phyloP scores from a whole-genome alignment of 2,888 invertebrate genomes.

The Chaetogeoica ovagalla region DNA sequence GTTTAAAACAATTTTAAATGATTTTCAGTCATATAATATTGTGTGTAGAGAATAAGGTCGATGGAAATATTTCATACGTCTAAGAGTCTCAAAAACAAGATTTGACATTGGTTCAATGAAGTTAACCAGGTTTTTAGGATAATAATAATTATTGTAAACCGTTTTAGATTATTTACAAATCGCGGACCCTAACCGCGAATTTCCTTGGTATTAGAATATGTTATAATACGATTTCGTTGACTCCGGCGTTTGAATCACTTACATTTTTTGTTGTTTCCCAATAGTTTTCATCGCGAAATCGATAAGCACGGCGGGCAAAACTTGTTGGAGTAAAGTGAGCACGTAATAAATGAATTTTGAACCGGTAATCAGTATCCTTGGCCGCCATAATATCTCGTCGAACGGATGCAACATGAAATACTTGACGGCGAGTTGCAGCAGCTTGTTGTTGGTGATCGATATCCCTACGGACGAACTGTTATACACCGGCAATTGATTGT shows the following conservation, averaged over 20 bases:
- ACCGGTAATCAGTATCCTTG: constrained; percentile 64
- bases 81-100: no score
- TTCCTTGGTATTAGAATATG: no score
- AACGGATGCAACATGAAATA: constrained; percentile 67
- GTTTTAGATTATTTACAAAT: no score
- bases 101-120: no score
- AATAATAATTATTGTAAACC: no score
- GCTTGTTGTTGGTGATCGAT: constrained; percentile 55
- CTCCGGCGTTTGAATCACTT: not conserved
- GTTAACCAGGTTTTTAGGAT: no score
- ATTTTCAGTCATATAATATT: no score
- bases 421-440: constrained; percentile 63
- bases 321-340: constrained; percentile 72
- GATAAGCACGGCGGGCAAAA: constrained; percentile 76
- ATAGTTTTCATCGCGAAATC: constrained; percentile 66
- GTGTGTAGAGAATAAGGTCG: no score
- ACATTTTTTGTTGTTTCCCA: not conserved
- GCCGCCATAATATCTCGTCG: constrained; percentile 72
- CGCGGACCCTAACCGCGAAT: no score
- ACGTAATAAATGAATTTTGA: constrained; percentile 69
- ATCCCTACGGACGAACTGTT: constrained; percentile 71
- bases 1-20: no score
- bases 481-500: constrained; percentile 67
- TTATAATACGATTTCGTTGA: no score
- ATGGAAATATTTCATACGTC: no score